These are phyloP conservation scores for Suricata suricatta DNA, from an alignment of 2,113 vertebrate species.

Conservation along the genomic window DNA sequence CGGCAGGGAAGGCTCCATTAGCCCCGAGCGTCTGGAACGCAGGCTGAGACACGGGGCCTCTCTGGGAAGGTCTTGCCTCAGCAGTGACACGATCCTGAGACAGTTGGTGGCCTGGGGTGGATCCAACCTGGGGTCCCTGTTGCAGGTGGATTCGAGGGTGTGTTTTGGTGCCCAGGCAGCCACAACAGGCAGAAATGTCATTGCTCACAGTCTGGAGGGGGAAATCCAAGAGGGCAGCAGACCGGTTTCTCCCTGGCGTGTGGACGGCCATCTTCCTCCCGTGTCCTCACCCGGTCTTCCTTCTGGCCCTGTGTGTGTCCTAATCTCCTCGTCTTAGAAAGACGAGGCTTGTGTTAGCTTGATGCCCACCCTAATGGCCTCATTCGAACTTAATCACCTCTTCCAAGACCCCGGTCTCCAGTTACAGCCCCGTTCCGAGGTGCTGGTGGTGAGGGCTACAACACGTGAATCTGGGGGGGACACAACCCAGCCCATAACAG, in stretches of 20 bases:
- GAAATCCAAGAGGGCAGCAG: no score
- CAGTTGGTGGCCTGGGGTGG: rapidly evolving
- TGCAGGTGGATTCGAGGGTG: not conserved
- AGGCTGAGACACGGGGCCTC: not conserved
- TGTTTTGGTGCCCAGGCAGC: not conserved
- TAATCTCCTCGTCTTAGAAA: not conserved
- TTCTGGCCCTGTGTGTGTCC: not conserved
- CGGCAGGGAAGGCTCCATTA: no score
- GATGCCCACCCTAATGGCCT: no score
- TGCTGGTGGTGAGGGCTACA: no score
- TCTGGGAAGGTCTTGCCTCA: not conserved
- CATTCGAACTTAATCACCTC: not conserved
- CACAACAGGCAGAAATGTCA: not conserved
- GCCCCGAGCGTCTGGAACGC: rapidly evolving
- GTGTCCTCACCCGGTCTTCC: rapidly evolving
- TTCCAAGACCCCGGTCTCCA: not conserved
- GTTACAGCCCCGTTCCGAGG: not conserved
- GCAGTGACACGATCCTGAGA: not conserved
- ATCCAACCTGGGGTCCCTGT: rapidly evolving
- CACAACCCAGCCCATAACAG: not conserved
- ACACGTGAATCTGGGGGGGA: not conserved
- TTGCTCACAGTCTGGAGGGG: not conserved
- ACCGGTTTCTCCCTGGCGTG: rapidly evolving
- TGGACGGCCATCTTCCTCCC: rapidly evolving
- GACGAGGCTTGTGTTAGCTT: no score